Base-by-base conservation (phyloP, 1,140 invertebrate genomes). In the Dreissena rostriformis region DNA sequence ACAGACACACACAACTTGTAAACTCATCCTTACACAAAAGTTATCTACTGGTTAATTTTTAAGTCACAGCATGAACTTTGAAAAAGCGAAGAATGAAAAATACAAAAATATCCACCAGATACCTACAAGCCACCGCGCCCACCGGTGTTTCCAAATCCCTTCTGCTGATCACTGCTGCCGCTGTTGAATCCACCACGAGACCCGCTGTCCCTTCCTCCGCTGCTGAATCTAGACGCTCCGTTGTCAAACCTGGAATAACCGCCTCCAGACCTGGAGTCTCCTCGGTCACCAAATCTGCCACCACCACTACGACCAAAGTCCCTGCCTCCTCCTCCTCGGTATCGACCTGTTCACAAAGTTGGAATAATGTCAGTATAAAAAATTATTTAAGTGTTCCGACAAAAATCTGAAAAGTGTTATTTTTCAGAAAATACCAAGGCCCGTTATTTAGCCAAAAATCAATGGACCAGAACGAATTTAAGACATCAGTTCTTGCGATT, bases 71-170 rank as follows among this genome's bases (percentile, higher is more conserved):
- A n/a, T n/a, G n/a, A n/a, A n/a, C n/a, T n/a, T n/a, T n/a, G n/a
- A n/a, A n/a, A n/a, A n/a, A n/a, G n/a, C n/a, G n/a, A n/a, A n/a
- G n/a, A n/a, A n/a, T n/a, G n/a, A n/a, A n/a, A n/a, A n/a, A n/a
- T n/a, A n/a, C n/a, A n/a, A n/a, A n/a, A n/a, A n/a, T n/a, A n/a
- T n/a, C n/a, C n/a, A n/a, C n/a, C n/a, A n/a, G n/a, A n/a, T n/a
- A n/a, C n/a, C n/a, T n/a, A n/a, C n/a, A n/a, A n/a, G n/a, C n/a
- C n/a, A n/a, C n/a, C n/a, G n/a, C n/a, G n/a, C n/a, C n/a, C n/a
- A n/a, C n/a, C n/a, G 53, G 87, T 86, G 26, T 83, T 76, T 39
- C 72, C 83, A 68, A 81, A 87, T 28, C 71, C 79, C 49, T 77
- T 80, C 24, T 61, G 19, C 61, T 57, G n/a, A 57, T 81, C 80